A percentile compares a stretch with the other conserved stretches of the same genome.
Conservation (phyloP, 2,888 invertebrate genomes). For the Orchesella flavescens region DNA sequence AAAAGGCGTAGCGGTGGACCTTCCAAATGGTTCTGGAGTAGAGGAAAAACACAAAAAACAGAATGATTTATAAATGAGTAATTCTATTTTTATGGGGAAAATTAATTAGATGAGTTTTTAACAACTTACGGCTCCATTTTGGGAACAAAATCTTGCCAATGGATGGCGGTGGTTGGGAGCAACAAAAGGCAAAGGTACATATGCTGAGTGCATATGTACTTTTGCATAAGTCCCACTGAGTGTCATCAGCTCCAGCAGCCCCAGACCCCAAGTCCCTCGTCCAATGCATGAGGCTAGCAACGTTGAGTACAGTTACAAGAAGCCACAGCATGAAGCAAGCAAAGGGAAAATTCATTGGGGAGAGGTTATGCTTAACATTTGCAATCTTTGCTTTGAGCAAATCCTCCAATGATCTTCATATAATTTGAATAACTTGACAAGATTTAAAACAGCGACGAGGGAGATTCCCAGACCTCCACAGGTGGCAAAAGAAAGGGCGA, state of each 20-base stretch:
- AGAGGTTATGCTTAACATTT: slow-evolving; percentile 62
- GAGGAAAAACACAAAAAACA: no score
- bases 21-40: slow-evolving; percentile 68
- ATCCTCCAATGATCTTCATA: slow-evolving; percentile 85
- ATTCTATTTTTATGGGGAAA: not conserved
- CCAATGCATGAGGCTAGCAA: slow-evolving; percentile 86
- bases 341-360: slow-evolving; percentile 80
- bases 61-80: no score
- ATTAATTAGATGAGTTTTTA: no score
- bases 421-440: slow-evolving; percentile 81
- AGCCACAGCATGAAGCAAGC: slow-evolving; percentile 82
- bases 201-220: no score
- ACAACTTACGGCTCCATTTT: slow-evolving; percentile 79
- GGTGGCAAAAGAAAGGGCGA: slow-evolving; percentile 80
- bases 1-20: slow-evolving; percentile 67
- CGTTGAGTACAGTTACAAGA: slow-evolving; percentile 80
- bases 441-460: slow-evolving; percentile 81
- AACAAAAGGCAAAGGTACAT: slow-evolving; percentile 68
- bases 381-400: slow-evolving; percentile 75
- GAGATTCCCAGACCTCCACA: slow-evolving; percentile 84
- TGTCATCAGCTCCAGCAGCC: not conserved
- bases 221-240: slow-evolving; percentile 69
- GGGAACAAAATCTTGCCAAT: slow-evolving; percentile 83
- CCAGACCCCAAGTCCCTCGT: not conserved
- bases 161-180: slow-evolving; percentile 75